Base-by-base conservation (phyloP, 2,797 vertebrate species). In the Dicrostonyx torquatus region DNA sequence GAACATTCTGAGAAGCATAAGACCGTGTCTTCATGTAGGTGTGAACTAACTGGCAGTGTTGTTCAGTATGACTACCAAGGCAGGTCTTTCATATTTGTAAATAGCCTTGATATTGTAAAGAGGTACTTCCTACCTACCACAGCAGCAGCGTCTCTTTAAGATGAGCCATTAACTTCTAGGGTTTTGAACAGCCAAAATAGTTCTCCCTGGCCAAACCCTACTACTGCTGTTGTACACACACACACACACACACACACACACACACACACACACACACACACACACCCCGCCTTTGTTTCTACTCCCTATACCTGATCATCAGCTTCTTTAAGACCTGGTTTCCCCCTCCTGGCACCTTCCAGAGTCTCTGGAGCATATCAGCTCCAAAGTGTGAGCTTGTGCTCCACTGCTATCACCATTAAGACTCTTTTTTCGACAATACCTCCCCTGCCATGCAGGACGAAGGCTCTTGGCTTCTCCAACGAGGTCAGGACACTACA, bases 141-240 rank as follows among this genome's bases (percentile, higher is more conserved):
- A 15, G 90, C 87, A 55, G 83, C 45, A 7, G 53, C 22, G 45
- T 85, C 70, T 80, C 66, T 96, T 94, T 93, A 91, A 82, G 93
- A 87, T 85, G 37, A 64, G 40, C 29, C 64, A 72, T 90, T 90
- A 58, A 70, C 14, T 75, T 86, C n/a, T 55, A 53, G 43, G 48
- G 45, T 53, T 79, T 90, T 89, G 91, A 92, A 72, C 60, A 80
- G 31, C 5, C 31, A 50, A 84, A 87, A 80, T 5, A 24, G 48
- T 17, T 78, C 90, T 15, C 26, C 55, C 29, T 94, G 10, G 37
- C 6, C 62, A 78, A 10, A 43, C 20, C 9, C 22, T n/a, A 48
- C 7, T 68, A 68, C 20, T 17, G 37, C 12, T 68, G 6, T 20
- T 29, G 14, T 5, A 17, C 40, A n/a, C 11, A 20, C 26, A 2